These are phyloP conservation scores for Hippopotamus amphibius DNA, from an alignment of 2,113 vertebrate genomes.

Conservation along the genomic window DNA sequence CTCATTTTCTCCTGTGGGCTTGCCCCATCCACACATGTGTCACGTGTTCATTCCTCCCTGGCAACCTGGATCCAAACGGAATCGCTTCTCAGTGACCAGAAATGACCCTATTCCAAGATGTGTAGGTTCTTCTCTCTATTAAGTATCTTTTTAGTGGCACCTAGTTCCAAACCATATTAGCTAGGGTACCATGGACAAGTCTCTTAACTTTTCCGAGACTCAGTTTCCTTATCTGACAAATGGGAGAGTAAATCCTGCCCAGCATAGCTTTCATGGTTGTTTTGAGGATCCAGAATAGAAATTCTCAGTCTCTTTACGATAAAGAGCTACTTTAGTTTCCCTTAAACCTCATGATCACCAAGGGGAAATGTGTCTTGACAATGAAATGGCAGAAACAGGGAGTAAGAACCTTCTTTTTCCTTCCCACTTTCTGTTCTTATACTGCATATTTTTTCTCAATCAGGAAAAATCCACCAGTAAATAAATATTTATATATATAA, in stretches of 20 bases:
- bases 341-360: background rate
- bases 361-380: conserved; percentile 18
- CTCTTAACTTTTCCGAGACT: conserved; percentile 12
- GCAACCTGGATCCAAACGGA: background rate
- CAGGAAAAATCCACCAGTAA: conserved; percentile 67
- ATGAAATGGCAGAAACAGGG: conserved; percentile 7
- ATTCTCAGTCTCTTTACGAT: background rate
- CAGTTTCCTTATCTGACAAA: conserved; percentile 21
- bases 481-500: conserved; percentile 85
- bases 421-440: conserved; percentile 7
- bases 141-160: conserved; percentile 18
- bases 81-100: background rate
- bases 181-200: background rate
- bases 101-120: background rate
- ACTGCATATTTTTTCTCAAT: conserved; percentile 21
- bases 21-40: background rate
- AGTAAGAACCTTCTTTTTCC: conserved; percentile 39
- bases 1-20: background rate
- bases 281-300: background rate
- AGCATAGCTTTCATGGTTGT: background rate
- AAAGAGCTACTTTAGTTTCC: background rate
- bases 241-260: background rate
- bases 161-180: background rate
- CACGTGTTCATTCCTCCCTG: background rate
- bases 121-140: background rate